phyloP scores from a whole-genome alignment of 2,888 invertebrate species.

The Odiellus spinosus region DNA sequence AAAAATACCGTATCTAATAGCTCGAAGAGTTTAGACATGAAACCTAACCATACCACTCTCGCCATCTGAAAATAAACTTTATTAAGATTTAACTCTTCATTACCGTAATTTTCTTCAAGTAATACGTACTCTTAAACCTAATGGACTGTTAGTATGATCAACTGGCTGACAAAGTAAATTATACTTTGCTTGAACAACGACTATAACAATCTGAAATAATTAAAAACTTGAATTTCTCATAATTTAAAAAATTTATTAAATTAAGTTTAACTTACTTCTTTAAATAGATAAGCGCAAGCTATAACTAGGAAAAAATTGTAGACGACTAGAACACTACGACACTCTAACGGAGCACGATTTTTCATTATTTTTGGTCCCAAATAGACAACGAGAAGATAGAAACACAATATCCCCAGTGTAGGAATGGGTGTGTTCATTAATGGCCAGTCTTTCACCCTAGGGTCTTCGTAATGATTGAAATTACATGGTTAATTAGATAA shows the following conservation, averaged over 20 bases:
- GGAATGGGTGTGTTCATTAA: constrained; percentile 80
- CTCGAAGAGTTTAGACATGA: constrained; percentile 7
- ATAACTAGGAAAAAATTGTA: constrained; percentile 78
- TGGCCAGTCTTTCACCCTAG: constrained; percentile 68
- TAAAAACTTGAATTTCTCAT: no score
- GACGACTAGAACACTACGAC: constrained; percentile 55
- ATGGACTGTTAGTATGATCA: no score
- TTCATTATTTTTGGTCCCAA: constrained; percentile 74
- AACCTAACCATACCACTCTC: no score
- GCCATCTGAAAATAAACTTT: no score
- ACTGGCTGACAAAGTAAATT: no score
- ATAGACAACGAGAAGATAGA: constrained; percentile 47
- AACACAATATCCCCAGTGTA: constrained; percentile 60
- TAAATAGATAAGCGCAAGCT: constrained; percentile 78
- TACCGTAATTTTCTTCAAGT: no score
- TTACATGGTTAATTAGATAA: no score
- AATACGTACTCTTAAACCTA: no score
- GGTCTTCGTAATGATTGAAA: constrained; percentile 42
- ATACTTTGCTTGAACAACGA: no score
- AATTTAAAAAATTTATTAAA: no score
- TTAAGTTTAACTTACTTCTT: constrained; percentile 52
- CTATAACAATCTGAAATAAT: no score
- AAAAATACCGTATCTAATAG: constrained; percentile 10
- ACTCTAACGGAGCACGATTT: constrained; percentile 67
- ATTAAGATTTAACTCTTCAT: no score